Evolutionary conservation across 1,140 invertebrate species (phyloP).

Genomic region (Zaprionus ornatus): DNA sequence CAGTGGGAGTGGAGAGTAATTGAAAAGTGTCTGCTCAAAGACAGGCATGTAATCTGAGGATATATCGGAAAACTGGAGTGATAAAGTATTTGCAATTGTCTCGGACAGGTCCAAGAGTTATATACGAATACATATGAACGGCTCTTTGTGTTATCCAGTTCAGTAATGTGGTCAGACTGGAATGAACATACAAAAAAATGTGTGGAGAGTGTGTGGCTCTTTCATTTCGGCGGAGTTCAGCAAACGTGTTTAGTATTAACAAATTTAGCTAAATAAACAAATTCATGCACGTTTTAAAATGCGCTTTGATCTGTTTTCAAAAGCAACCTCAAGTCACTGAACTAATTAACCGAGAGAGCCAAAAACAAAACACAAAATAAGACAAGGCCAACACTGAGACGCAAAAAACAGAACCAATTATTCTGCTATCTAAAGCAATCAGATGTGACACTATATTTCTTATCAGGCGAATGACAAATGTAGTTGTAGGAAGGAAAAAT

Average conservation of each 20-base stretch:
- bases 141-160: background rate
- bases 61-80: background rate
- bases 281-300: conserved; percentile 1
- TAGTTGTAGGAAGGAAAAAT: background rate
- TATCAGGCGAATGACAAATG: background rate
- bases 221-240: background rate
- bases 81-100: background rate
- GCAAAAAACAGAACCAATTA: conserved; percentile 2
- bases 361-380: background rate
- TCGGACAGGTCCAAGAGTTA: background rate
- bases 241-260: conserved; percentile 38
- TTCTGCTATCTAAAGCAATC: background rate
- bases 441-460: background rate
- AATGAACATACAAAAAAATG: conserved; percentile 19
- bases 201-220: conserved; percentile 2
- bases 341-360: conserved; percentile 2
- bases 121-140: background rate
- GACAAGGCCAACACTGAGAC: background rate
- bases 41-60: conserved; percentile 15
- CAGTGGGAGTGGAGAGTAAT: conserved; percentile 70
- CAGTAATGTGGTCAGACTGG: conserved; percentile 31
- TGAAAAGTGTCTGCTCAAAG: conserved; percentile 51
- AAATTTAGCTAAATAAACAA: conserved; percentile 6
- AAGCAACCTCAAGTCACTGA: conserved; percentile 21
- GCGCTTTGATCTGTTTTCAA: conserved; percentile 5